phyloP scores from a whole-genome alignment of 1,140 invertebrate species.

The Formica exsecta region DNA sequence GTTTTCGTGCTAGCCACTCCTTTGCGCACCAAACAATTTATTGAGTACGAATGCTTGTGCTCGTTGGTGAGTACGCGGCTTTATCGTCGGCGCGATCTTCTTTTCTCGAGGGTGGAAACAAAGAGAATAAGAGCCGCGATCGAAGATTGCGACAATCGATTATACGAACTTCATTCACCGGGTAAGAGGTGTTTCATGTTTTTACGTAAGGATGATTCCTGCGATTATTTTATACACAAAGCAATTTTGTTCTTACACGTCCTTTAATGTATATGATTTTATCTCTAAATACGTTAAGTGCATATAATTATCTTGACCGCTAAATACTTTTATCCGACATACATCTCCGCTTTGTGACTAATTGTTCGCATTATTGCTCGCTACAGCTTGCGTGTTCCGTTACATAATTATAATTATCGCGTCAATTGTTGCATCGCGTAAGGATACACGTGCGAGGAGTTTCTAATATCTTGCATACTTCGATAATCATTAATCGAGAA shows the following conservation, averaged over 20 bases:
- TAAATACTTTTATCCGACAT: not conserved
- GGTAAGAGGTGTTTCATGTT: not conserved
- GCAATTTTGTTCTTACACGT: not conserved
- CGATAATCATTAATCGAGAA: constrained; percentile 25
- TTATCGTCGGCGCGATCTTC: not conserved
- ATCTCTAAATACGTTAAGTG: constrained; percentile 8
- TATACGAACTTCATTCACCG: constrained; percentile 43
- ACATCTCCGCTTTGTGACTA: not conserved
- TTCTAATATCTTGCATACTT: not conserved
- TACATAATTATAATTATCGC: constrained; percentile 24
- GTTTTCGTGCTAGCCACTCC: no score
- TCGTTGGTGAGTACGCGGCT: no score
- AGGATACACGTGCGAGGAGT: not conserved
- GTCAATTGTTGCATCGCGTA: not conserved
- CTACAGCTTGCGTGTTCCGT: not conserved
- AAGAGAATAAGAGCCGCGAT: not conserved
- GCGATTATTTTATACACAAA: not conserved
- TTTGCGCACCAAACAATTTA: no score
- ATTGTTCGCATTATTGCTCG: not conserved
- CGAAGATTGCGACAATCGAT: constrained; percentile 9
- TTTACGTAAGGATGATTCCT: not conserved
- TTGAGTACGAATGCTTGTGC: no score
- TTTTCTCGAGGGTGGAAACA: not conserved
- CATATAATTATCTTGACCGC: not conserved
- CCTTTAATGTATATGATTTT: not conserved